Conservation (phyloP, 2,888 invertebrate species). For the Chymomyza fuscimana region DNA sequence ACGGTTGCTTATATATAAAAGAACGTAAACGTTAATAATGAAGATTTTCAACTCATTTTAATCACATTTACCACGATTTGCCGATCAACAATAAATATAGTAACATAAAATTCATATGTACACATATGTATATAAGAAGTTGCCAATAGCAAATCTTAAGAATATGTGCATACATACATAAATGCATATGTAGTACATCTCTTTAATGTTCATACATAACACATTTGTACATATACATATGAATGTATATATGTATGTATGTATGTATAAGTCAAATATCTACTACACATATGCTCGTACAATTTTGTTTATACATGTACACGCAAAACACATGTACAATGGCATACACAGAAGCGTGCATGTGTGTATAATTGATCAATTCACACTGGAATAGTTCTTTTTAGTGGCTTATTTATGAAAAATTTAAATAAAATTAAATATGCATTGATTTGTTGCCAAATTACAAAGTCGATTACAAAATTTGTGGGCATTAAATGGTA, state of each 20-base stretch:
- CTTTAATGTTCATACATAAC: neutral
- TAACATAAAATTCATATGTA: too few relatives aligned
- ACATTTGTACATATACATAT: neutral
- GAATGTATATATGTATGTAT: neutral
- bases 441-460: neutral
- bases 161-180: neutral
- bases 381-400: neutral
- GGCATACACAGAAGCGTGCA: neutral
- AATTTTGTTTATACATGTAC: conserved; percentile 3
- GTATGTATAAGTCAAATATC: neutral
- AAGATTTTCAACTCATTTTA: too few relatives aligned
- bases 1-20: too few relatives aligned
- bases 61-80: too few relatives aligned
- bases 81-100: too few relatives aligned
- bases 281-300: neutral
- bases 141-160: neutral
- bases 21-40: too few relatives aligned
- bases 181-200: neutral
- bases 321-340: conserved; percentile 1
- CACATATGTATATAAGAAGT: neutral
- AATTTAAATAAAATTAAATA: neutral
- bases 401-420: neutral
- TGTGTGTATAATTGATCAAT: neutral
- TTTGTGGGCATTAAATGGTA: neutral
- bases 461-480: neutral